Conservation (phyloP, 2,113 vertebrate species). For the Anoura caudifer region DNA sequence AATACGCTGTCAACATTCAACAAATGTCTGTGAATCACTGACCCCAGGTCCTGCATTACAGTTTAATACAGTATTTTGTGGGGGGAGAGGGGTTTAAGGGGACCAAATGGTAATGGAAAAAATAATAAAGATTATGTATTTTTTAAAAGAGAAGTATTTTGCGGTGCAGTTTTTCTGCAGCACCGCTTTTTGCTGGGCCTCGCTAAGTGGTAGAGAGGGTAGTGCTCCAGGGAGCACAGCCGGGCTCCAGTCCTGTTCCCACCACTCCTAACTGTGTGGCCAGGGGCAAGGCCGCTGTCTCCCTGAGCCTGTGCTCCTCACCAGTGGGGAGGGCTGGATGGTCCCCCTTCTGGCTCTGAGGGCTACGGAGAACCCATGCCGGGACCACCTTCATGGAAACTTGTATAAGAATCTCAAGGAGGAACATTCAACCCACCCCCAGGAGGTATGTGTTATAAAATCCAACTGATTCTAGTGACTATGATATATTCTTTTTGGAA, state of each 20-base stretch:
- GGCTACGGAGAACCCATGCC: neutral
- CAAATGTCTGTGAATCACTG: neutral
- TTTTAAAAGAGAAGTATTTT: neutral
- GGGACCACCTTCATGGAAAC: neutral
- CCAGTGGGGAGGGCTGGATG: neutral
- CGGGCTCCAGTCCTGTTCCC: neutral
- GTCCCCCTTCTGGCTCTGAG: neutral
- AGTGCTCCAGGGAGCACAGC: neutral
- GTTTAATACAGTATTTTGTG: neutral
- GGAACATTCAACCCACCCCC: neutral
- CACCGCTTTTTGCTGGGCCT: neutral
- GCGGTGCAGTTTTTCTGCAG: neutral
- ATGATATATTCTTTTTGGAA: neutral
- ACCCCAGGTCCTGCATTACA: neutral
- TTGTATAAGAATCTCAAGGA: neutral
- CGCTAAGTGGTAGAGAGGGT: neutral
- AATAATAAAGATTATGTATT: no score
- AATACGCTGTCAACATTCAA: conserved; percentile 26
- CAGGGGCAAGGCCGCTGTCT: neutral
- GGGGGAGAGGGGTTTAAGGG: no score
- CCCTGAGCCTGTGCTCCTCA: neutral
- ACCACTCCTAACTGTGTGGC: neutral
- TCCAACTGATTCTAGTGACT: neutral
- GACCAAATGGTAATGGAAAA: no score
- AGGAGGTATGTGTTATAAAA: neutral